These are phyloP conservation scores for Stenodema calcarata DNA, from an alignment of 2,888 invertebrate genomes.

Conservation along the genomic window DNA sequence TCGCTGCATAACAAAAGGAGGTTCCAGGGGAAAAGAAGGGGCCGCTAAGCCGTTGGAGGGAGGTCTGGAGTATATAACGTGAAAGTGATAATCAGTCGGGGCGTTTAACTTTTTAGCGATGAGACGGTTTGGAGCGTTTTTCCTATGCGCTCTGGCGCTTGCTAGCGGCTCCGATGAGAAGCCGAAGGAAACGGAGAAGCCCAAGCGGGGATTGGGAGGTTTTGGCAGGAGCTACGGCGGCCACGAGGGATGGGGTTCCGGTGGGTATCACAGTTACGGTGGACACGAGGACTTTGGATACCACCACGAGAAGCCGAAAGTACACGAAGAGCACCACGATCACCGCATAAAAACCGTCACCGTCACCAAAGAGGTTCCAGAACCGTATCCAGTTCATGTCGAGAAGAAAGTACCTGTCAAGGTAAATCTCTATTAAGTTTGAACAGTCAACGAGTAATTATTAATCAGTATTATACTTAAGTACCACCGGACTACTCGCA, in stretches of 20 bases:
- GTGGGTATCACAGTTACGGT: neutral
- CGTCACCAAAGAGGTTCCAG: conserved; percentile 75
- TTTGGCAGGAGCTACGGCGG: neutral
- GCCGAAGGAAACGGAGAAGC: too few relatives aligned
- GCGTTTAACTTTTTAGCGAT: neutral
- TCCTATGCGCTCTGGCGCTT: conserved; percentile 22
- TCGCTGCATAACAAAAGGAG: conserved; percentile 34
- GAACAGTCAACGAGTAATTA: too few relatives aligned
- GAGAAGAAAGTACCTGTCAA: conserved; percentile 71
- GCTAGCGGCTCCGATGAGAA: neutral
- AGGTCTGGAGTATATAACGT: conserved; percentile 22
- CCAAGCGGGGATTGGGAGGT: conserved; percentile 3
- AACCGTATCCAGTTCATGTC: conserved; percentile 41
- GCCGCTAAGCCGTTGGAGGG: neutral
- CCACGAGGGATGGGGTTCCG: neutral
- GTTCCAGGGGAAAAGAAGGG: neutral
- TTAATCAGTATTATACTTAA: too few relatives aligned
- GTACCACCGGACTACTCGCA: too few relatives aligned
- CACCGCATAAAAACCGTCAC: conserved; percentile 77
- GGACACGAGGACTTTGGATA: neutral
- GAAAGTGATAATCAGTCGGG: neutral
- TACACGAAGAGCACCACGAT: conserved; percentile 61
- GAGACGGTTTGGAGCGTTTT: neutral
- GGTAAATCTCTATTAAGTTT: conserved; percentile 65
- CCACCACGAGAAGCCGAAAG: conserved; percentile 52